Evolutionary conservation across 1,140 invertebrate species (phyloP), one percentile per base, ranked within the genome.

Genomic region (Sinella curviseta): DNA sequence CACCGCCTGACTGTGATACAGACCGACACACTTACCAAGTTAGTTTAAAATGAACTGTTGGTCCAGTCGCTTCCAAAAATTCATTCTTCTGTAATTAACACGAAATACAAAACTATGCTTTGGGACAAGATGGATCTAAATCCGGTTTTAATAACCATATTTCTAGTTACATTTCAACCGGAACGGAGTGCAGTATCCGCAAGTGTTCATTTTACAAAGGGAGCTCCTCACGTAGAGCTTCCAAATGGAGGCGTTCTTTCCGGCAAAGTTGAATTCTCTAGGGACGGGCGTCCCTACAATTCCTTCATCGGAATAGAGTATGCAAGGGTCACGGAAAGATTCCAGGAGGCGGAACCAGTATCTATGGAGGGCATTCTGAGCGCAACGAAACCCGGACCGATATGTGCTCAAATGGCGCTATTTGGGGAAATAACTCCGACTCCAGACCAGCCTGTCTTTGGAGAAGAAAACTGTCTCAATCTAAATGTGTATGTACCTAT

Each of bases 401-500:
- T 8, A 1, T 70, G 65, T 33, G 1, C 65, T 3, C 65, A 70
- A 70, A 70, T 31, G 3, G 57, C 3, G 3, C 4, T 26, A n/a
- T 26, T 60, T 70, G n/a, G n/a, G 65, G 65, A 70, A 24, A 70
- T 12, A 48, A 48, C 39, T 8, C 20, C 8, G 39, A 48, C 20
- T 48, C 39, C 24, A n/a, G n/a, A n/a, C n/a, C n/a, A n/a, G n/a
- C n/a, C n/a, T n/a, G n/a, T n/a, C n/a, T n/a, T n/a, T n/a, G n/a
- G n/a, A n/a, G n/a, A n/a, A n/a, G 65, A 70, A 33, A n/a, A 31
- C 24, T 70, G 65, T 24, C 65, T 70, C 65, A 31, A 12, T 33
- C 8, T 70, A 8, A 70, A 70, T 70, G 65, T 70, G 3, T 70
- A 70, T 30, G 65, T 70, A 12, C 30, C 65, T 12, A 65, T 65